Base-by-base conservation (phyloP, 2,888 invertebrate species). In the Prosopocoilus inquinatus region DNA sequence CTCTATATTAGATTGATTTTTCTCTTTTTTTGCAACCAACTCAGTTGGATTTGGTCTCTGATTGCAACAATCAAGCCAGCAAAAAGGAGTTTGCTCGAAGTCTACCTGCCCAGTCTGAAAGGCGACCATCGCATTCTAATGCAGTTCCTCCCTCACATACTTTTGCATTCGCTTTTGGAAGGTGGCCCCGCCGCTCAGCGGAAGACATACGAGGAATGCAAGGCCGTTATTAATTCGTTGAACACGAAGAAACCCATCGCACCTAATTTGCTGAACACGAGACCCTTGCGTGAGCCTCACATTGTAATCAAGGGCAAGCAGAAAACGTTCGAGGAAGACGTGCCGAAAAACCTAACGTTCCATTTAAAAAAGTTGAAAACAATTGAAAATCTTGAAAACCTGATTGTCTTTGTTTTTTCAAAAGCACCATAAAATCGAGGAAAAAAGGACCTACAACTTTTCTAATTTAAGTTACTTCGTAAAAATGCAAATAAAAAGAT, bases 71-170 rank as follows among this genome's bases (percentile, higher is more conserved):
- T 90, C 35, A 80, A 83, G 13, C 80, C 84, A 0, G 80, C 83
- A 35, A 82, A 81, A 44, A 82, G 82, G 35, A 81, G 82, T 48
- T 76, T 90, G 12, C 71, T 92, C 32, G 82, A 83, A 61, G 85
- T 86, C 0, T 90, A 89, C 36, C 84, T 87, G 61, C 88, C 89
- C 1, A 89, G 89, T 64, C 87, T 92, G 75, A 84, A 87, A 20
- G 83, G 88, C 56, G 90, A 90, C 70, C 82, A 84, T 39, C 83
- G 85, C 67, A 86, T 88, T 11, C 73, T 90, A 56, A 85, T 87
- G 70, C 82, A 88, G 50, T 89, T 91, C 70, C 78, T 91, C 51
- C 91, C 91, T 0, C 87, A 90, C 64, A 86, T 91, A 35, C 71
- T 91, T 8, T 65, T 88, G 1, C 87, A 88, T 67, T 82, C 85